phyloP scores from a whole-genome alignment of 2,797 vertebrate species.

The Ptychadena robeensis region DNA sequence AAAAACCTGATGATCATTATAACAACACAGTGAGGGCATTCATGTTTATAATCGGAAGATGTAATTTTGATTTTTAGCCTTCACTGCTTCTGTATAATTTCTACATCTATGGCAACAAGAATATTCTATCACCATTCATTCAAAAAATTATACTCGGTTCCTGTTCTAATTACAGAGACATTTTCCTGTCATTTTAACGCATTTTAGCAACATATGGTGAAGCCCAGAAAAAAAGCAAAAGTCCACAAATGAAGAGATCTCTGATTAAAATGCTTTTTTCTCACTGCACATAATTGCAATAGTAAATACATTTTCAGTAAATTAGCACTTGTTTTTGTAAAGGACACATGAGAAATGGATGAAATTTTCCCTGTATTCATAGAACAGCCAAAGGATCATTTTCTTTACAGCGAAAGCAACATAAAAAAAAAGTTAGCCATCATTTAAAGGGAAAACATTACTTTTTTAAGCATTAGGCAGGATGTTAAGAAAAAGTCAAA shows the following conservation, averaged over 20 bases:
- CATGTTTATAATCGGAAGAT: neutral
- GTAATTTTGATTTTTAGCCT: neutral
- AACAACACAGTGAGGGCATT: neutral
- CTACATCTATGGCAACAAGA: neutral
- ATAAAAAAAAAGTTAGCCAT: neutral
- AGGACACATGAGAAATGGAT: slow-evolving; percentile 1
- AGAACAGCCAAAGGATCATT: neutral
- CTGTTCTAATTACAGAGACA: slow-evolving; percentile 38
- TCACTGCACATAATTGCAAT: slow-evolving; percentile 25
- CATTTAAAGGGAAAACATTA: neutral
- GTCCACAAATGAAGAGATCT: slow-evolving; percentile 43
- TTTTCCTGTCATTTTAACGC: slow-evolving; percentile 39
- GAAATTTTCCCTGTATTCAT: neutral
- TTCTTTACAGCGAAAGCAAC: neutral
- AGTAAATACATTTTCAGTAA: slow-evolving; percentile 41
- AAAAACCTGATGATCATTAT: neutral
- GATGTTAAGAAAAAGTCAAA: neutral
- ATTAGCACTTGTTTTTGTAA: slow-evolving; percentile 32
- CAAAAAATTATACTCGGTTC: slow-evolving; percentile 9
- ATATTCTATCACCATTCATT: slow-evolving; percentile 28
- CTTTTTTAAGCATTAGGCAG: neutral
- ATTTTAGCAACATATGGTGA: slow-evolving; percentile 38
- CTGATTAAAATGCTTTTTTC: slow-evolving; percentile 40
- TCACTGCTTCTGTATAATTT: neutral
- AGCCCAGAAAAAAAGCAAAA: slow-evolving; percentile 21